Evolutionary conservation across 2,113 vertebrate genomes (phyloP), one percentile per base, ranked within the genome.

Genomic region (Chaetodon auriga): DNA sequence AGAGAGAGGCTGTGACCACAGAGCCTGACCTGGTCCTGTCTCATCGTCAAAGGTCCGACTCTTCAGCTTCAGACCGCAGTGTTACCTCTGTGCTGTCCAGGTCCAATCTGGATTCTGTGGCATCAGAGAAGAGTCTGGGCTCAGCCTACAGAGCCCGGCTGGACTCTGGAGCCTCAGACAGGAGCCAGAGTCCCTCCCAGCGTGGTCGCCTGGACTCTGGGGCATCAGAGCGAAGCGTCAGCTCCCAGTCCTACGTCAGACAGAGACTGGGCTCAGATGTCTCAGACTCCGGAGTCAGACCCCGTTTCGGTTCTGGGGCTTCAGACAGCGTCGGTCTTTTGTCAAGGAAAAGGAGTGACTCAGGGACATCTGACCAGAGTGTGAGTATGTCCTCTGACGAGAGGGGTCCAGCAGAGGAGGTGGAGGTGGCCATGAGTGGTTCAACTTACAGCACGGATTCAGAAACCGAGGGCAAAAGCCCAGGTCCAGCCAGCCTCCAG

Each of bases 121-220:
- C 75, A 16, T 78, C 87, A 14, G 92, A 94, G 63, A 85, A 81
- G 62, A 87, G 68, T 62, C 57, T 83, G 51, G 86, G 81, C 80
- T 90, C 81, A 4, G 48, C 72, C 73, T 81, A 49, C 83, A 87
- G 91, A 76, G 53, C 81, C 72, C 84, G 93, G 23, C 82, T 92
- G 43, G 92, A 93, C 72, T 95, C 94, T 1, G 93, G 91, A 62
- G 92, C 93, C 41, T 95, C 94, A 35, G 92, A 95, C 64, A 79
- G 83, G 71, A 93, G 94, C 79, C 87, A 85, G 70, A 75, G 86
- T 80, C 92, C 92, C 30, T 81, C 65, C 4, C 88, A 90, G 70
- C 83, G 89, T 19, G 70, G 61, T 23, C 83, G 85, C 15, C 87
- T 93, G 9, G 89, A 94, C 61, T 95, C 92, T 0, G 92, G 88